Evolutionary conservation across 2,797 vertebrate genomes (phyloP).

Genomic region (Harpagifer antarcticus): DNA sequence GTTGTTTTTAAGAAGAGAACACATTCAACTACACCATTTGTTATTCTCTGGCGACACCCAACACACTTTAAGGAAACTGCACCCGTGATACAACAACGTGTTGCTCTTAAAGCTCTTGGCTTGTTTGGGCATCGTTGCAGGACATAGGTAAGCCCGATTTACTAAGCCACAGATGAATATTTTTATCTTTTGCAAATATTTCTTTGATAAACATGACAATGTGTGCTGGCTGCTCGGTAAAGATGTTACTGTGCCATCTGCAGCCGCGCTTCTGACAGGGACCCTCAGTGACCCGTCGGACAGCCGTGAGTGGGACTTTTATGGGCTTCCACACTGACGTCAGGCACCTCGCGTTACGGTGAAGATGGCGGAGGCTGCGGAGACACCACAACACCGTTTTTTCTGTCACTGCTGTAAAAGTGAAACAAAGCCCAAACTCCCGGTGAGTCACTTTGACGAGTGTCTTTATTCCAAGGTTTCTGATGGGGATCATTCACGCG

Average conservation of each 20-base stretch:
- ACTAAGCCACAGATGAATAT: too few relatives aligned
- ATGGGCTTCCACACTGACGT: slow-evolving; percentile 68
- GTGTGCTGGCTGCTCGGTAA: background rate
- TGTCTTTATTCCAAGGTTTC: slow-evolving; percentile 6
- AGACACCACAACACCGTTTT: slow-evolving; percentile 88
- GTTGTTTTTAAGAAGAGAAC: too few relatives aligned
- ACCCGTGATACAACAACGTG: slow-evolving; percentile 33
- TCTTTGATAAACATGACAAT: background rate
- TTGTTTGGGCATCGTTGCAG: slow-evolving; percentile 12
- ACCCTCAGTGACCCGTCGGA: slow-evolving; percentile 24
- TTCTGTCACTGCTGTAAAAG: slow-evolving; percentile 95
- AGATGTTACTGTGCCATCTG: background rate
- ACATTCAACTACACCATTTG: background rate
- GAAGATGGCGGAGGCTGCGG: slow-evolving; percentile 93
- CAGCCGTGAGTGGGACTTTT: slow-evolving; percentile 51
- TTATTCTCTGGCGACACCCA: slow-evolving; percentile 50
- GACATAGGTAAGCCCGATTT: too few relatives aligned
- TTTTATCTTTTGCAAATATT: too few relatives aligned
- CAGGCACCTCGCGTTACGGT: slow-evolving; percentile 54
- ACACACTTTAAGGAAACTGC: slow-evolving; percentile 35
- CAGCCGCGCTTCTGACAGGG: background rate
- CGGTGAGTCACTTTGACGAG: slow-evolving; percentile 85
- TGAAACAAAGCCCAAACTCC: slow-evolving; percentile 91
- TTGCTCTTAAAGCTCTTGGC: slow-evolving; percentile 20
- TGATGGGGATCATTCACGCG: background rate